Evolutionary conservation across 1,140 invertebrate genomes (phyloP).

Genomic region (Bathynomus jamesi): DNA sequence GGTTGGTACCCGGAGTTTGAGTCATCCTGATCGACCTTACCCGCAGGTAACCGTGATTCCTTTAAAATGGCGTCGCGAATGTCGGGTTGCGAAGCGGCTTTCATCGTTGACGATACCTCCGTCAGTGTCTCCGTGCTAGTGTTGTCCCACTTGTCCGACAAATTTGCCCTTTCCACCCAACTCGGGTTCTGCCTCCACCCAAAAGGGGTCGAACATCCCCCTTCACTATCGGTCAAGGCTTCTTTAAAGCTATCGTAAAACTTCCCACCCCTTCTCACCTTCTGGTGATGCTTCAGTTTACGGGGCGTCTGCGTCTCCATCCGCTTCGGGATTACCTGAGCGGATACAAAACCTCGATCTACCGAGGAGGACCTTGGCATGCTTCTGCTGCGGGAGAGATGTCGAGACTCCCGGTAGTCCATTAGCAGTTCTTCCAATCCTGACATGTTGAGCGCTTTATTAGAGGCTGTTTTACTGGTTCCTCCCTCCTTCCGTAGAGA

Average conservation of each 20-base stretch:
- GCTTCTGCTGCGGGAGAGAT: constrained; percentile 3
- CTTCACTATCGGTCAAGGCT: constrained; percentile 14
- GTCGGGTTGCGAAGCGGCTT: constrained; percentile 32
- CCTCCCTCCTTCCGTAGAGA: constrained; percentile 64
- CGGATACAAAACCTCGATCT: not conserved
- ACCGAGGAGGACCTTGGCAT: not conserved
- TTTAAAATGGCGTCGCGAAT: constrained; percentile 29
- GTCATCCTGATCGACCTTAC: constrained; percentile 17
- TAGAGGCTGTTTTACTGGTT: not conserved
- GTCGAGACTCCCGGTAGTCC: constrained; percentile 11
- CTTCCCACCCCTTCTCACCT: constrained; percentile 21
- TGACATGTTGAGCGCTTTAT: constrained; percentile 22
- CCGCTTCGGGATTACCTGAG: not conserved
- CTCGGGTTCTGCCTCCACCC: constrained; percentile 28
- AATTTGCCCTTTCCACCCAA: constrained; percentile 38
- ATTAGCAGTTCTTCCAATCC: constrained; percentile 32
- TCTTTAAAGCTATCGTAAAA: constrained; percentile 12
- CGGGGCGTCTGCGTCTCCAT: constrained; percentile 26
- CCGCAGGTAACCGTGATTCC: constrained; percentile 24
- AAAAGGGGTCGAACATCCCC: not conserved
- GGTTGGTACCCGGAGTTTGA: too few species aligned
- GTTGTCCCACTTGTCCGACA: constrained; percentile 33
- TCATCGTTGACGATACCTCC: too few species aligned
- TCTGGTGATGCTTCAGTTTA: constrained; percentile 25
- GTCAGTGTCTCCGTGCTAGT: constrained; percentile 37